These are phyloP conservation scores for Iguana delicatissima DNA, from an alignment of 2,797 vertebrate genomes.

Conservation along the genomic window DNA sequence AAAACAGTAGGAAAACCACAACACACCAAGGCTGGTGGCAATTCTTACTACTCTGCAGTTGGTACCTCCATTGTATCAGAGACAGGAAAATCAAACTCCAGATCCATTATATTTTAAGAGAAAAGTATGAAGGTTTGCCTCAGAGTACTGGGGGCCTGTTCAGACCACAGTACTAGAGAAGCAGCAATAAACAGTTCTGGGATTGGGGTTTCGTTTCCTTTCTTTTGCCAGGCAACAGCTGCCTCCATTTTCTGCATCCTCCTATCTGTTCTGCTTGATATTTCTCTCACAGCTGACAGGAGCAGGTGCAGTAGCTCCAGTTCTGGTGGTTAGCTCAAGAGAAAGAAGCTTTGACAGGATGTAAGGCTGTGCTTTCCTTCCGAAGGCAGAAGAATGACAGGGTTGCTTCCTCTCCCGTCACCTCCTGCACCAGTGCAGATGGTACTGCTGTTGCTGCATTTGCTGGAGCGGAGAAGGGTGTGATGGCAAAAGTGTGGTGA, in stretches of 20 bases:
- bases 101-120: neutral
- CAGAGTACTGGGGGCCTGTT: neutral
- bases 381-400: neutral
- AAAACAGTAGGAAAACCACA: neutral
- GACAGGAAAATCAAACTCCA: neutral
- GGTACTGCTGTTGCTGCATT: constrained; percentile 3
- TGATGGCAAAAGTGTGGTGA: neutral
- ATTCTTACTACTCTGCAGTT: neutral
- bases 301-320: constrained; percentile 59
- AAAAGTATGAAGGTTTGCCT: neutral
- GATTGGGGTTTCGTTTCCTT: neutral
- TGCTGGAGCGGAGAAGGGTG: neutral
- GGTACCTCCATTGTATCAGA: neutral
- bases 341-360: constrained; percentile 36
- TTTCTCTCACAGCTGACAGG: constrained; percentile 32
- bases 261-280: constrained; percentile 36
- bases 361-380: constrained; percentile 31
- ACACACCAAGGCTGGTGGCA: neutral
- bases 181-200: neutral
- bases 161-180: constrained; percentile 9
- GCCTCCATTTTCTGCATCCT: constrained; percentile 16
- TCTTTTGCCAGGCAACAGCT: constrained; percentile 36
- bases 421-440: neutral
- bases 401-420: neutral
- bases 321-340: constrained; percentile 15